Conservation (phyloP, 2,113 vertebrate genomes). For the Phyllopteryx taeniolatus region DNA sequence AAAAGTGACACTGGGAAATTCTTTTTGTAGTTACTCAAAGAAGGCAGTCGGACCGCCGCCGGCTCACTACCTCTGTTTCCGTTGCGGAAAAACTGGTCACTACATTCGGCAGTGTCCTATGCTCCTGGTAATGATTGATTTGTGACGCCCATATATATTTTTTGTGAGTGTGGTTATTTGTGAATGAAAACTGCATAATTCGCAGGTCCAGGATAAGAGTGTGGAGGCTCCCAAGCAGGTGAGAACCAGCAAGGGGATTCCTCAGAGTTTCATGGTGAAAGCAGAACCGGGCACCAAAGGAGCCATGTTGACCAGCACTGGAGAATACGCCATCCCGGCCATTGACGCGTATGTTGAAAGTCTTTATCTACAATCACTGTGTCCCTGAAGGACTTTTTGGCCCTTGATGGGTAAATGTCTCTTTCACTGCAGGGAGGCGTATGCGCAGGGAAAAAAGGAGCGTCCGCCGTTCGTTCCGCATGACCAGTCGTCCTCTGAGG, state of each 20-base stretch:
- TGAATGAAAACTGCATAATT: neutral
- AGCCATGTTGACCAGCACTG: constrained; percentile 97
- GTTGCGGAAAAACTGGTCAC: constrained; percentile 93
- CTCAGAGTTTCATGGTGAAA: constrained; percentile 98
- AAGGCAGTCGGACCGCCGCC: constrained; percentile 92
- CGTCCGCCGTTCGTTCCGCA: constrained; percentile 94
- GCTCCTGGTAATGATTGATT: constrained; percentile 76
- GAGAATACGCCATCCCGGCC: constrained; percentile 95
- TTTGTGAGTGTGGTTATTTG: neutral
- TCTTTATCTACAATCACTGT: neutral
- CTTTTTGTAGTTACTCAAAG: constrained; percentile 87
- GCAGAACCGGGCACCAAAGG: constrained; percentile 96
- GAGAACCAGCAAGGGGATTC: constrained; percentile 96
- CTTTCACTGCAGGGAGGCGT: constrained; percentile 82
- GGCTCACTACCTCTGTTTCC: constrained; percentile 91
- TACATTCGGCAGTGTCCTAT: constrained; percentile 95
- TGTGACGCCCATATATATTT: neutral
- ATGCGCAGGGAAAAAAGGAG: constrained; percentile 96
- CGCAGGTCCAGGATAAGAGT: constrained; percentile 84
- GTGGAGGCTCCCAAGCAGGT: constrained; percentile 90
- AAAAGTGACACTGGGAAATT: constrained; percentile 3
- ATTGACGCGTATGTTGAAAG: constrained; percentile 88
- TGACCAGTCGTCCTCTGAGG: constrained; percentile 90
- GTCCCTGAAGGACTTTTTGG: neutral
- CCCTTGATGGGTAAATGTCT: neutral